Evolutionary conservation across 2,797 vertebrate species (phyloP).

Genomic region (Enteromius argenteus): DNA sequence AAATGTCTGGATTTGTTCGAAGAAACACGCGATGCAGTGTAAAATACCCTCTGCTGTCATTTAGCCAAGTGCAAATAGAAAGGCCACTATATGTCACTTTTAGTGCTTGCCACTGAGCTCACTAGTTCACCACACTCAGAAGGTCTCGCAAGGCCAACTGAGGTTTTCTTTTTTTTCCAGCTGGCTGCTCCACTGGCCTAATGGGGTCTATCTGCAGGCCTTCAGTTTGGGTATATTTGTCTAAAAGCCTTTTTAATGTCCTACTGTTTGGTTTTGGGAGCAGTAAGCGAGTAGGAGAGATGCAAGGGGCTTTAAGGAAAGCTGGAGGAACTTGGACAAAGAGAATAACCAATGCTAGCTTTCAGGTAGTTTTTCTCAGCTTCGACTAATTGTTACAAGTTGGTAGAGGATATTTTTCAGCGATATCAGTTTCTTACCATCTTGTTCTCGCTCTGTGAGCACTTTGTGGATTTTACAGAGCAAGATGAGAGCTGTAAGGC

Average conservation of each 20-base stretch:
- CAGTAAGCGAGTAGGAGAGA: constrained; percentile 46
- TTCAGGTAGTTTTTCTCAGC: constrained; percentile 44
- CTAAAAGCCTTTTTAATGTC: constrained; percentile 70
- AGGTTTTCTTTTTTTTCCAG: constrained; percentile 49
- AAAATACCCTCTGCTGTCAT: constrained; percentile 42
- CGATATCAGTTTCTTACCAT: constrained; percentile 41
- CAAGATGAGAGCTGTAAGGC: constrained; percentile 3
- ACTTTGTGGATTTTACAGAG: constrained; percentile 6
- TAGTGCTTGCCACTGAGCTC: constrained; percentile 49
- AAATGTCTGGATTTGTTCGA: constrained; percentile 8
- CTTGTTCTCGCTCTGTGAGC: constrained; percentile 6
- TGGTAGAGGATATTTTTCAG: constrained; percentile 41
- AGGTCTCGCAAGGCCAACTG: constrained; percentile 51
- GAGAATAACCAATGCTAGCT: constrained; percentile 33
- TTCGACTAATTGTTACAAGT: constrained; percentile 51
- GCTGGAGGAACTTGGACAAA: constrained; percentile 17
- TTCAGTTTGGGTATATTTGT: constrained; percentile 66
- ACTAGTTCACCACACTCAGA: constrained; percentile 34
- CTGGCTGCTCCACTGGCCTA: constrained; percentile 48
- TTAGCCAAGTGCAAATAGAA: constrained; percentile 53
- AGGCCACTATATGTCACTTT: constrained; percentile 56
- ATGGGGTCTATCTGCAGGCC: constrained; percentile 57
- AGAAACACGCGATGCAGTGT: constrained; percentile 33
- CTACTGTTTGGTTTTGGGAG: constrained; percentile 58
- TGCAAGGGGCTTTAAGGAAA: constrained; percentile 11